phyloP scores from a whole-genome alignment of 2,113 vertebrate species.

The Pica pica region DNA sequence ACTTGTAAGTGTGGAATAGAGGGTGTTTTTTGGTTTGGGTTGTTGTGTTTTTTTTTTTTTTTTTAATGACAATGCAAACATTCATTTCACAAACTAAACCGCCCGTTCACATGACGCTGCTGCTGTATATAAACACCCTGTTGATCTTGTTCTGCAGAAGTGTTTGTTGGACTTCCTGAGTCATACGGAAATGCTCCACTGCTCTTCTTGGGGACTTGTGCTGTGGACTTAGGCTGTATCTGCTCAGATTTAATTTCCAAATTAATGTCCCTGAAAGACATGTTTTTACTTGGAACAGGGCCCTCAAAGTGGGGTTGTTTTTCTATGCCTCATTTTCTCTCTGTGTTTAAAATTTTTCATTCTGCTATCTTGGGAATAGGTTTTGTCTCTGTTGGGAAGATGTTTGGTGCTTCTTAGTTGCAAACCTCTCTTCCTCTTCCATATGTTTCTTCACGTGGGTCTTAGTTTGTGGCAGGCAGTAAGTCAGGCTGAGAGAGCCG shows the following conservation, averaged over 20 bases:
- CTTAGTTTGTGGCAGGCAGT: background rate
- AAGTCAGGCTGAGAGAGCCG: background rate
- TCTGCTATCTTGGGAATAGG: background rate
- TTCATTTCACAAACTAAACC: slow-evolving; percentile 44
- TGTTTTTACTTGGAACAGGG: slow-evolving; percentile 8
- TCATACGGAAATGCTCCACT: background rate
- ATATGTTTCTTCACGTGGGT: background rate
- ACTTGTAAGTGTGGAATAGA: background rate
- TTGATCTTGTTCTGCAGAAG: slow-evolving; percentile 40
- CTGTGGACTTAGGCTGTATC: background rate
- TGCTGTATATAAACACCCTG: slow-evolving; percentile 43
- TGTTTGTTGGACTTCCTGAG: slow-evolving; percentile 2
- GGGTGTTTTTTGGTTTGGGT: background rate
- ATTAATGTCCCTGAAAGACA: background rate
- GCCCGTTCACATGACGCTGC: background rate
- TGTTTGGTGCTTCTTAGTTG: background rate
- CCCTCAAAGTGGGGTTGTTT: background rate
- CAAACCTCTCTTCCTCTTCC: background rate
- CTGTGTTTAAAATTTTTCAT: background rate
- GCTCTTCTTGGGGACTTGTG: background rate
- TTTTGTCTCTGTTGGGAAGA: background rate
- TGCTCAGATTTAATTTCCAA: background rate
- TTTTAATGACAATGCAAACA: slow-evolving; percentile 54
- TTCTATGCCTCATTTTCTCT: background rate
- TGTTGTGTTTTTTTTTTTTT: background rate